These are phyloP conservation scores for Eulemur macaco DNA, from an alignment of 2,113 vertebrate genomes.

Conservation along the genomic window DNA sequence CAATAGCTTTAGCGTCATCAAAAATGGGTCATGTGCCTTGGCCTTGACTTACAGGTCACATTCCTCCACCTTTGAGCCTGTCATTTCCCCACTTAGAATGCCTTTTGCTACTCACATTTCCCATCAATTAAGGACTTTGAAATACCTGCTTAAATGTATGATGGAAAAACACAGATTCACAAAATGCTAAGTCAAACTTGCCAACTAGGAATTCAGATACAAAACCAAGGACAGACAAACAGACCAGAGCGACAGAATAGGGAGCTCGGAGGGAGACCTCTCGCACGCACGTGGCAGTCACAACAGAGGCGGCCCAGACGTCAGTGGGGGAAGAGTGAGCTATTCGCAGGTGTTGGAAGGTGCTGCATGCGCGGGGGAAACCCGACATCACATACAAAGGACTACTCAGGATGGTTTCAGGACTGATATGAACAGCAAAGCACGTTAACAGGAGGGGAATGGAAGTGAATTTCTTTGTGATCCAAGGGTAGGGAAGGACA, in stretches of 20 bases:
- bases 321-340: neutral
- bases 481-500: neutral
- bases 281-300: neutral
- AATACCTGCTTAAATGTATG: neutral
- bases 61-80: neutral
- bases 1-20: neutral
- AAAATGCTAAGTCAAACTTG: neutral
- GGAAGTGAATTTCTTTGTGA: neutral
- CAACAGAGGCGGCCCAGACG: neutral
- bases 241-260: neutral
- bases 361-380: neutral
- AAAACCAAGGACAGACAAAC: neutral
- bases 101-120: neutral
- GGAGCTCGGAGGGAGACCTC: neutral
- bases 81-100: neutral
- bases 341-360: neutral
- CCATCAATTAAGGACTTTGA: neutral
- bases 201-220: neutral
- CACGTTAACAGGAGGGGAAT: neutral
- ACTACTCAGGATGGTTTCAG: neutral
- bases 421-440: neutral
- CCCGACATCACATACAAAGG: neutral
- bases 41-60: too few species aligned
- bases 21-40: neutral
- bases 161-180: neutral